Base-by-base conservation (phyloP, 2,888 invertebrate species). In the Ferrisia virgata region DNA sequence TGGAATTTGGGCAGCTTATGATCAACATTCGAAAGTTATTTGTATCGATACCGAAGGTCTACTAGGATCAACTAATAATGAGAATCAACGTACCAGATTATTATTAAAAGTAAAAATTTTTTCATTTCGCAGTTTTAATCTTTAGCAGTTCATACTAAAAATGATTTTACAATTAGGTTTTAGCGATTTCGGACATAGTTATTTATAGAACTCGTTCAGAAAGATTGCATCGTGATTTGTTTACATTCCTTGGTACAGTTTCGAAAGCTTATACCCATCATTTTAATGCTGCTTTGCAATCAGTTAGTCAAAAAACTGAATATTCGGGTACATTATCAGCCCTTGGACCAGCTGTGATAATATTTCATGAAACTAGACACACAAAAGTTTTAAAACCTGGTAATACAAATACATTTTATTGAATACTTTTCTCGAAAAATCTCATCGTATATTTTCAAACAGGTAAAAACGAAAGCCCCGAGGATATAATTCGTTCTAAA, bases 1-100 rank as follows among this genome's bases (percentile, higher is more conserved):
- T 22, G 95, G 95, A 11, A 93, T 94, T 5, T 94, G 94, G 93
- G 93, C 93, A 0, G 93, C 94, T 0, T 93, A 92, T 89, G 93
- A 94, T 88, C 91, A 91, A 0, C 89, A 89, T 25, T 89, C 91
- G 85, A 91, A 92, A 85, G 91, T 93, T 0, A 91, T 95, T 78
- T 92, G 93, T 87, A 88, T 95, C 85, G 95, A 95, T 87, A 95
- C 95, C 0, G 95, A 95, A 89, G 95, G 95, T n/a, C 89, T 95
- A 72, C 89, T 93, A 83, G 94, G 94, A 86, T 87, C 89, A 84
- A 91, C 92, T 1, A 88, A 89, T 85, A 91, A 91, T 87, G 92
- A 92, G 86, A 91, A 92, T 86, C 92, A 92, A 87, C 89, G 92
- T 82, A 93, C 92, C 86, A 90, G 94, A 79, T 90, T 95, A 82